Base-by-base conservation (phyloP, 2,888 invertebrate genomes). In the Mayetiola destructor region DNA sequence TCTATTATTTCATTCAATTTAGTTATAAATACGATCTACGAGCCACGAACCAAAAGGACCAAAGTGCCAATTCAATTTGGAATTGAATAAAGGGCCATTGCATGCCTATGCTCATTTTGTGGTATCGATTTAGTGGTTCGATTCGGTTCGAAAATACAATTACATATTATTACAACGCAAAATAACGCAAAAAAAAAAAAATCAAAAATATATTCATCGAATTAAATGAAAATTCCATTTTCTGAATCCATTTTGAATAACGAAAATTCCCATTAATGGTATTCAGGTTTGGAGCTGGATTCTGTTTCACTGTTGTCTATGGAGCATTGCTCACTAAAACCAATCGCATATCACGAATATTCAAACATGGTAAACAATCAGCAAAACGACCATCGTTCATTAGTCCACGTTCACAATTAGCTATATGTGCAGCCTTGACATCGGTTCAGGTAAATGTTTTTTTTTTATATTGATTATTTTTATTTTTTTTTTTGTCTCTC, bases 241-340 rank as follows among this genome's bases (percentile, higher is more conserved):
- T n/a, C n/a, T n/a, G n/a, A n/a, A n/a, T n/a, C n/a, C n/a, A n/a
- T n/a, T n/a, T n/a, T n/a, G n/a, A n/a, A n/a, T n/a, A n/a, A n/a
- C n/a, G n/a, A 12, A 35, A 35, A 39, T n/a, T 6, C 18, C 21
- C 42, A 18, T 21, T 52, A 27, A 9, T n/a, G 12, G 23, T n/a
- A 27, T 59, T 37, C 66, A 88, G 88, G 68, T 88, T 88, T 64
- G 81, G 85, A n/a, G 87, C 93, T 0, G 94, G 93, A 3, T 88
- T 96, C 70, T 92, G 94, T 67, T 97, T 99, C 75, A 91, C 95
- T 1, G 88, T 97, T 53, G 93, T 99, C 39, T 97, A 97, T 75
- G 94, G 94, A 0, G 93, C 97, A 1, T 77, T 99, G 29, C 78
- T 97, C 57, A 97, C 97, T 55, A 97, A 97, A 77, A 97, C 97